Evolutionary conservation across 2,113 vertebrate genomes (phyloP).

Genomic region (Gobiocypris rarus): DNA sequence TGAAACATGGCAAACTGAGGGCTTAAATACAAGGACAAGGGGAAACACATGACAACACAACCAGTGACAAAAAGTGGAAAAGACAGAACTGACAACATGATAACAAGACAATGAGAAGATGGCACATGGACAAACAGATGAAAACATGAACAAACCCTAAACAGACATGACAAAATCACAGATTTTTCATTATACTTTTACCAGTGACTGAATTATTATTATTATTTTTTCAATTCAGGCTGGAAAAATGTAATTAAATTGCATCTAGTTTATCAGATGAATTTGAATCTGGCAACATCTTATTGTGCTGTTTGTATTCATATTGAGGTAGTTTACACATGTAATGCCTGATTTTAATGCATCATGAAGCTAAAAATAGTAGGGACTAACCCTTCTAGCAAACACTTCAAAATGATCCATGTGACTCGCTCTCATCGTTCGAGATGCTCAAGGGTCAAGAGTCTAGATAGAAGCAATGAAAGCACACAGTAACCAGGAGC

Average conservation of each 20-base stretch:
- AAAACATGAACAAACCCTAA: too few relatives aligned
- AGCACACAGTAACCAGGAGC: not conserved
- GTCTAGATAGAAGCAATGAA: slow-evolving; percentile 1
- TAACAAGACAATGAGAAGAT: too few relatives aligned
- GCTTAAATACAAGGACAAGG: too few relatives aligned
- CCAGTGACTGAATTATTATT: too few relatives aligned
- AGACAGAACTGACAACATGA: too few relatives aligned
- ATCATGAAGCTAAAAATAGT: not conserved
- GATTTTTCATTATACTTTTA: not conserved
- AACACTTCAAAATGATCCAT: not conserved
- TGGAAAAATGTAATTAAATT: too few relatives aligned
- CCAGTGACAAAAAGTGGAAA: too few relatives aligned
- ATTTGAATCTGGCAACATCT: not conserved
- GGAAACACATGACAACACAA: too few relatives aligned
- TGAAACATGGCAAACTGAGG: too few relatives aligned
- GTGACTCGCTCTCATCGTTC: slow-evolving; percentile 12
- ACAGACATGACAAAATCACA: not conserved
- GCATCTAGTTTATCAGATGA: not conserved
- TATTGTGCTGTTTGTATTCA: not conserved
- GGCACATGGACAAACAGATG: too few relatives aligned
- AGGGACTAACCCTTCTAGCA: slow-evolving; percentile 1
- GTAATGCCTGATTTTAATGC: not conserved
- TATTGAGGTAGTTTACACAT: not conserved
- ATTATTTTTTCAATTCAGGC: too few relatives aligned
- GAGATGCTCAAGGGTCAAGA: not conserved